Conservation (phyloP, 1,140 invertebrate genomes). For the Euschistus heros region DNA sequence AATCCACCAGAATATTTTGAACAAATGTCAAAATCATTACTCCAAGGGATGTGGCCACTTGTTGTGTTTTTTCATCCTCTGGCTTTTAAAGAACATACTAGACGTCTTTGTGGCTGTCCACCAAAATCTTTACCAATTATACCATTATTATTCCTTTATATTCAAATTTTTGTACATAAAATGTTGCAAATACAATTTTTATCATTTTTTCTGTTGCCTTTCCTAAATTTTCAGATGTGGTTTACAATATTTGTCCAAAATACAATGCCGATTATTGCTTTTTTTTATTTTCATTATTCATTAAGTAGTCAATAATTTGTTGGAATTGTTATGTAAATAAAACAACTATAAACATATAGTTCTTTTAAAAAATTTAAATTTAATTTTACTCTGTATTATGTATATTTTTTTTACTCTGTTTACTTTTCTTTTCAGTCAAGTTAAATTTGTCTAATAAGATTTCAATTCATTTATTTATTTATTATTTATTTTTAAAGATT, state of each 20-base stretch:
- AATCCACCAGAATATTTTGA: conserved; percentile 40
- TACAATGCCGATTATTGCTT: conserved; percentile 1
- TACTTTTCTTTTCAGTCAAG: no score
- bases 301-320: neutral
- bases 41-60: conserved; percentile 40
- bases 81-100: conserved; percentile 37
- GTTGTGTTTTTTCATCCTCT: conserved; percentile 36
- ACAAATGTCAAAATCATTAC: conserved; percentile 37
- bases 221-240: conserved; percentile 39
- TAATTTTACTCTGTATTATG: no score
- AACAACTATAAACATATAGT: no score
- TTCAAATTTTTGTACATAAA: conserved; percentile 37
- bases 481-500: no score
- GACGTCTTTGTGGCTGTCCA: conserved; percentile 25
- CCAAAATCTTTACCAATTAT: conserved; percentile 25
- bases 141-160: conserved; percentile 37
- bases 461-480: no score
- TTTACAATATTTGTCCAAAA: conserved; percentile 33
- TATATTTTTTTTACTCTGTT: no score
- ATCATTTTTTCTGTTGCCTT: conserved; percentile 34
- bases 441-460: no score
- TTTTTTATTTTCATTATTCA: neutral
- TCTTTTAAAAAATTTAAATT: no score
- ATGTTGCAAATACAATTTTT: conserved; percentile 34
- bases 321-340: no score